phyloP scores from a whole-genome alignment of 1,140 invertebrate genomes.

The Trialeurodes vaporariorum region DNA sequence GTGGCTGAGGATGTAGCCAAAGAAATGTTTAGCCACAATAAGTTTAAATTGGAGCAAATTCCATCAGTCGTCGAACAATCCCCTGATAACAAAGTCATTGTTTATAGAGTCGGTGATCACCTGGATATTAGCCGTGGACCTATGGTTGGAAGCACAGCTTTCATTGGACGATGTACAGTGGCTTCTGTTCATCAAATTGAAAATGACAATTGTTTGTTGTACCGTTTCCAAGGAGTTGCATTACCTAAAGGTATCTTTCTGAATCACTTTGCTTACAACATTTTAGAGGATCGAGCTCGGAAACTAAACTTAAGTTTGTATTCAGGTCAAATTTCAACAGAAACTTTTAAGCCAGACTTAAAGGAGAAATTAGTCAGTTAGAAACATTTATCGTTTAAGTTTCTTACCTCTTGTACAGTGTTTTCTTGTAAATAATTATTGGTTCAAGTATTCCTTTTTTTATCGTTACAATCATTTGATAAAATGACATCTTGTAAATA shows the following conservation, averaged over 20 bases:
- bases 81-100: constrained; percentile 40
- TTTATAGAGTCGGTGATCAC: constrained; percentile 74
- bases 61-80: constrained; percentile 57
- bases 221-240: constrained; percentile 81
- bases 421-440: too few relatives aligned
- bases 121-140: constrained; percentile 87
- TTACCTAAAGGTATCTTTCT: constrained; percentile 62
- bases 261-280: constrained; percentile 69
- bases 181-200: constrained; percentile 57
- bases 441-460: too few relatives aligned
- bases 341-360: neutral
- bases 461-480: too few relatives aligned
- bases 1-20: constrained; percentile 55
- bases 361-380: neutral
- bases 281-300: constrained; percentile 55
- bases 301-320: neutral
- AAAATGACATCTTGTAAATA: too few relatives aligned
- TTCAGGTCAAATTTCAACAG: neutral
- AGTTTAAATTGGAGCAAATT: constrained; percentile 70
- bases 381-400: too few relatives aligned
- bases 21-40: constrained; percentile 77
- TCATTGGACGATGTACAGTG: constrained; percentile 61
- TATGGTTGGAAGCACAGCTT: constrained; percentile 62
- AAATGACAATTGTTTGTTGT: constrained; percentile 46
- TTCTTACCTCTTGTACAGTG: too few relatives aligned